Evolutionary conservation across 2,888 invertebrate genomes (phyloP).

Genomic region (Folsomia candida): DNA sequence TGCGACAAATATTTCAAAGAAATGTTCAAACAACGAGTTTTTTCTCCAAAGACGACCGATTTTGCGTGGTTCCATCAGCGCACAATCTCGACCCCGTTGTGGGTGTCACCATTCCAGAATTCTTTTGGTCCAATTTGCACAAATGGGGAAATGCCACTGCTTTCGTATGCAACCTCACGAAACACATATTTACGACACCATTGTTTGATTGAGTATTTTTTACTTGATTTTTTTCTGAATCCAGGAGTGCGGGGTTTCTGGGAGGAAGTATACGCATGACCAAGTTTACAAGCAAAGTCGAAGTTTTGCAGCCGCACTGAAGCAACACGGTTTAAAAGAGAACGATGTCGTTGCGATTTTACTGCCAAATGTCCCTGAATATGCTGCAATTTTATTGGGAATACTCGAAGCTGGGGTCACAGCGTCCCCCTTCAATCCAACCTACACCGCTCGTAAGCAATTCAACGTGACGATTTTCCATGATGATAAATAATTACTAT

Average conservation of each 20-base stretch:
- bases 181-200: not conserved
- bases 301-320: too few species aligned
- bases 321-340: constrained; percentile 60
- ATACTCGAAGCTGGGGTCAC: constrained; percentile 47
- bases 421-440: constrained; percentile 42
- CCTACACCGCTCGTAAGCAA: constrained; percentile 36
- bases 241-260: constrained; percentile 54
- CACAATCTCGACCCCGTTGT: constrained; percentile 27
- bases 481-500: constrained; percentile 8
- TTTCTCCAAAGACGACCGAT: constrained; percentile 1
- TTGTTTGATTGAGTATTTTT: not conserved
- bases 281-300: constrained; percentile 64
- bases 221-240: too few species aligned
- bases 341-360: constrained; percentile 70
- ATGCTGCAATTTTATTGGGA: constrained; percentile 50
- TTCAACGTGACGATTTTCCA: constrained; percentile 16
- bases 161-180: constrained; percentile 32
- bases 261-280: constrained; percentile 65
- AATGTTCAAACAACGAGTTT: not conserved
- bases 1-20: not conserved
- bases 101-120: constrained; percentile 37
- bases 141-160: constrained; percentile 41
- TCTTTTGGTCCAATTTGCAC: constrained; percentile 41
- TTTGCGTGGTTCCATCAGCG: not conserved
- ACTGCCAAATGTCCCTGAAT: constrained; percentile 75